Evolutionary conservation across 2,797 vertebrate genomes (phyloP).

Genomic region (Carduelis carduelis): DNA sequence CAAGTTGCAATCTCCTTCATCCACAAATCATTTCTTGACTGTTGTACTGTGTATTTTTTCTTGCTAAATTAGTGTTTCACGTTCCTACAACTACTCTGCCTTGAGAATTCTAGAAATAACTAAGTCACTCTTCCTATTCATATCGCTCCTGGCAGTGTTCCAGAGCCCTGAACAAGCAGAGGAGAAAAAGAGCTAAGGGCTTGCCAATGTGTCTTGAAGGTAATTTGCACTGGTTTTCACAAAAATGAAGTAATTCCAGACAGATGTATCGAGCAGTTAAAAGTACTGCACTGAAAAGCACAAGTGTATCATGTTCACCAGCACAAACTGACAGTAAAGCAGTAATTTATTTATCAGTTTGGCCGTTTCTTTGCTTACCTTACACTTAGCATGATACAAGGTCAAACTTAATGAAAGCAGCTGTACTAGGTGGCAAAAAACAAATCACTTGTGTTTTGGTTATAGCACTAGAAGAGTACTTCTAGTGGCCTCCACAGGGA

Average conservation of each 20-base stretch:
- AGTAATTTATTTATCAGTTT: background rate
- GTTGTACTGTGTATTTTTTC: background rate
- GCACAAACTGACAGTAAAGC: background rate
- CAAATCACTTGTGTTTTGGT: background rate
- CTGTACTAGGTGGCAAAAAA: background rate
- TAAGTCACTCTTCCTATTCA: conserved; percentile 32
- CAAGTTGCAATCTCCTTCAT: background rate
- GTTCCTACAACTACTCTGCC: background rate
- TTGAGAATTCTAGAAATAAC: conserved; percentile 45
- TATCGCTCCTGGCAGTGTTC: background rate
- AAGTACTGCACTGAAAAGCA: background rate
- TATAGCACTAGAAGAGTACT: background rate
- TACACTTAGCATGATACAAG: background rate
- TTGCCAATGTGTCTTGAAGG: background rate
- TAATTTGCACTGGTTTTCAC: conserved; percentile 1
- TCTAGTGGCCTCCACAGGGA: background rate
- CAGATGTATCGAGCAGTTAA: background rate
- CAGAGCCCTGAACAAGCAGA: conserved; percentile 6
- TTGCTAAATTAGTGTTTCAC: background rate
- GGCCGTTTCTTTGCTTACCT: background rate
- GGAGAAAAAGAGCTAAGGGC: background rate
- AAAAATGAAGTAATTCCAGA: background rate
- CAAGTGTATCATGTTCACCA: background rate
- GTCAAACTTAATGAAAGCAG: background rate
- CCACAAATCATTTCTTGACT: background rate